A percentile compares a stretch with the other conserved stretches of the same genome.
Evolutionary conservation across 2,888 invertebrate genomes (phyloP).

Genomic region (Diplazon laetatorius): DNA sequence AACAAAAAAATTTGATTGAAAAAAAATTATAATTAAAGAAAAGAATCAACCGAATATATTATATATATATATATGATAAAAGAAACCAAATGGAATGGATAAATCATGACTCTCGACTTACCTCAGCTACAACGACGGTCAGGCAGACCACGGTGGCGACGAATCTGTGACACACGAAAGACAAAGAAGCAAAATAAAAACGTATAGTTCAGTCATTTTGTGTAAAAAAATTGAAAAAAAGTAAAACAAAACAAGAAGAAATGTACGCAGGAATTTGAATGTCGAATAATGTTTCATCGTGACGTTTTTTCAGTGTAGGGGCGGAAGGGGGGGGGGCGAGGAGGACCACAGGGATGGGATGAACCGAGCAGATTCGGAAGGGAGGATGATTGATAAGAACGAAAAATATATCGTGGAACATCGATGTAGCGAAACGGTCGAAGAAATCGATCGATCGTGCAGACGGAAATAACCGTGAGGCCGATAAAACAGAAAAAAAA

Average conservation of each 20-base stretch:
- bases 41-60: no score
- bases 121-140: conserved; percentile 83
- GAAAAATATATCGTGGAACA: neutral
- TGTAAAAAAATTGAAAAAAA: neutral
- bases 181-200: conserved; percentile 33
- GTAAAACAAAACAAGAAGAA: no score
- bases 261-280: no score
- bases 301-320: no score
- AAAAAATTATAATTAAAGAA: no score
- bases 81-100: neutral
- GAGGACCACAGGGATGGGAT: no score
- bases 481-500: no score
- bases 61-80: conserved; percentile 7
- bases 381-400: no score
- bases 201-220: conserved; percentile 3
- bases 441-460: neutral
- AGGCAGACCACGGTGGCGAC: conserved; percentile 83
- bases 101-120: conserved; percentile 77
- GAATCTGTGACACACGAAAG: conserved; percentile 82
- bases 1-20: no score
- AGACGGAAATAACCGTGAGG: conserved; percentile 7
- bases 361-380: no score
- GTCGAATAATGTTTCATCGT: no score
- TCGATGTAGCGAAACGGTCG: neutral
- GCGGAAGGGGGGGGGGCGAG: no score